phyloP scores from a whole-genome alignment of 1,140 invertebrate species.

The Tribolium castaneum region DNA sequence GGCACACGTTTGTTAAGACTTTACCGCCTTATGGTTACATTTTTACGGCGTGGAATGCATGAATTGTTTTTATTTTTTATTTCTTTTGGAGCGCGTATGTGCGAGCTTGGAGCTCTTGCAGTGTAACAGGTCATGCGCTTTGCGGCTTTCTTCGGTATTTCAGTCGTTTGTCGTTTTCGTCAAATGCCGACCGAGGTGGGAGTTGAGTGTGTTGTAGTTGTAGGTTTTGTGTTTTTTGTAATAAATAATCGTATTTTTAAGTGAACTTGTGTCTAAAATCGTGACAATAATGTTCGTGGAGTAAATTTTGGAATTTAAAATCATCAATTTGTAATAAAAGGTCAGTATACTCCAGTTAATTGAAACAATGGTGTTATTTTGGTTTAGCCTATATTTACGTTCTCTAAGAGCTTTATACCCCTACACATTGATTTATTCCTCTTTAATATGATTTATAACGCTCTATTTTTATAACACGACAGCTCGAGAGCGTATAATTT shows the following conservation, averaged over 20 bases:
- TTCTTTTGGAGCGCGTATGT: not conserved
- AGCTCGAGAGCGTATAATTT: not conserved
- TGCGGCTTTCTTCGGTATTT: slow-evolving; percentile 8
- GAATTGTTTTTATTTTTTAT: not conserved
- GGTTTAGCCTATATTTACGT: slow-evolving; percentile 28
- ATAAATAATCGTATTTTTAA: slow-evolving; percentile 49
- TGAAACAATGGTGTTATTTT: slow-evolving; percentile 30
- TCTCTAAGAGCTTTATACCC: slow-evolving; percentile 1
- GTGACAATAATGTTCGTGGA: slow-evolving; percentile 56
- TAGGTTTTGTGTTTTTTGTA: slow-evolving; percentile 50
- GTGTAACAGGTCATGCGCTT: slow-evolving; percentile 35
- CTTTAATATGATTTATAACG: slow-evolving; percentile 3
- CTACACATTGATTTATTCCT: slow-evolving; percentile 28
- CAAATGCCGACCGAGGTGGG: slow-evolving; percentile 47
- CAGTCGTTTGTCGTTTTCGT: slow-evolving; percentile 39
- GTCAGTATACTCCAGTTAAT: slow-evolving; percentile 27
- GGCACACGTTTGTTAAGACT: too few relatives aligned
- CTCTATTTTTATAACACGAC: slow-evolving; percentile 28
- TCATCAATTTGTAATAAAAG: slow-evolving; percentile 41
- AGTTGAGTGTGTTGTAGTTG: slow-evolving; percentile 43
- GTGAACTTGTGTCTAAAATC: slow-evolving; percentile 54
- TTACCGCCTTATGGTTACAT: not conserved
- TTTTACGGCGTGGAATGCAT: not conserved
- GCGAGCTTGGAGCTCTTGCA: not conserved
- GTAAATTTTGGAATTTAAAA: slow-evolving; percentile 44